Conservation (phyloP, 1,140 invertebrate genomes). For the Anadara kagoshimensis region DNA sequence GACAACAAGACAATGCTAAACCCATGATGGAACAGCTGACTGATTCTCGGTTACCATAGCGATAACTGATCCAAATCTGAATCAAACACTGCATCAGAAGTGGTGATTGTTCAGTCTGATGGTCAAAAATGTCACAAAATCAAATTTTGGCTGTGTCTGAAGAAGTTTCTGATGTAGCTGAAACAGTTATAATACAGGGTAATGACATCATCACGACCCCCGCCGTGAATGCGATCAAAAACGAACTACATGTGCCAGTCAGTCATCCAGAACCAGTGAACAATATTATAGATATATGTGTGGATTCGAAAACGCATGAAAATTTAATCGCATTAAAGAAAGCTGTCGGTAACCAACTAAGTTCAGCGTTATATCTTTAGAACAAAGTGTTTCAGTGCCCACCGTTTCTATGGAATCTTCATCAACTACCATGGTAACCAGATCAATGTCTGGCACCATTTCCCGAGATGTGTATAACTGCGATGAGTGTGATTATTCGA, state of each 20-base stretch:
- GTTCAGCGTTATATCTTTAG: too few relatives aligned
- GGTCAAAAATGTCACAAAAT: slow-evolving; percentile 11
- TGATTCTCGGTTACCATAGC: not conserved
- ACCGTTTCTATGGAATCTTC: slow-evolving; percentile 20
- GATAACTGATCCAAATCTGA: not conserved
- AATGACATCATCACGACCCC: too few relatives aligned
- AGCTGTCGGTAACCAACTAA: too few relatives aligned
- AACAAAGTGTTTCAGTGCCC: too few relatives aligned
- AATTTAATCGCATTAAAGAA: too few relatives aligned
- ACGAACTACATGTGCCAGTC: too few relatives aligned
- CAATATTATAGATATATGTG: too few relatives aligned
- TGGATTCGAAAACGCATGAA: too few relatives aligned
- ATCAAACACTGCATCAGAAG: not conserved
- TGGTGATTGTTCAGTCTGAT: slow-evolving; percentile 3
- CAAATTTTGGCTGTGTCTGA: slow-evolving; percentile 9
- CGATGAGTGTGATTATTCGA: slow-evolving; percentile 67
- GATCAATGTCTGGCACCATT: not conserved
- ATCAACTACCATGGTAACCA: not conserved
- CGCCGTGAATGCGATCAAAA: too few relatives aligned
- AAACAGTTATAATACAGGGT: too few relatives aligned
- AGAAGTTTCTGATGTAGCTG: not conserved
- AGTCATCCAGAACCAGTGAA: too few relatives aligned
- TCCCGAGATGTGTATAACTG: slow-evolving; percentile 29
- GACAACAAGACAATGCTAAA: not conserved
- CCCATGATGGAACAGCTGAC: not conserved